Conservation (phyloP, 2,797 vertebrate species). For the Fundulus diaphanus region DNA sequence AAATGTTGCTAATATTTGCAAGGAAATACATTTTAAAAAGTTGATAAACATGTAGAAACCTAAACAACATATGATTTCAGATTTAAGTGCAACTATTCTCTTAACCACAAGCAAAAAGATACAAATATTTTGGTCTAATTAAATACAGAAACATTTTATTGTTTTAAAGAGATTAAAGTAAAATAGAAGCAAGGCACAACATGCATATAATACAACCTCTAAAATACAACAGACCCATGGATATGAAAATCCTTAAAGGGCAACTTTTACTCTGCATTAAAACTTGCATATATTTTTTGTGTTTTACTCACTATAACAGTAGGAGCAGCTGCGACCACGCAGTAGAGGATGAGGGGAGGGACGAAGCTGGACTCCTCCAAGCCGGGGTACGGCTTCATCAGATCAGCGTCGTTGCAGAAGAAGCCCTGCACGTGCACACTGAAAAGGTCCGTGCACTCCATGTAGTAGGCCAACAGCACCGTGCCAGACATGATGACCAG, state of each 20-base stretch:
- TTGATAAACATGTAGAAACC: too few species aligned
- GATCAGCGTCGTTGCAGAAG: conserved; percentile 96
- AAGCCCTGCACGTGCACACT: conserved; percentile 97
- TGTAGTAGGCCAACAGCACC: conserved; percentile 96
- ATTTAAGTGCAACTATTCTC: neutral
- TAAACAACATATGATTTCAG: neutral
- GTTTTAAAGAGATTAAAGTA: neutral
- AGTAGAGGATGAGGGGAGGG: conserved; percentile 94
- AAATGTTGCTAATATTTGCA: neutral
- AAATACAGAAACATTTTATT: neutral
- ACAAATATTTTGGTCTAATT: neutral
- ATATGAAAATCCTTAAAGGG: neutral
- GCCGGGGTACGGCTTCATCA: conserved; percentile 98
- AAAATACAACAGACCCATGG: neutral
- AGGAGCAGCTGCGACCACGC: conserved; percentile 92
- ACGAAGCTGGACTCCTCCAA: conserved; percentile 93
- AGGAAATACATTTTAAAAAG: neutral
- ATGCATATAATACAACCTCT: neutral
- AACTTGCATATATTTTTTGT: neutral
- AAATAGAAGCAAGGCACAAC: neutral
- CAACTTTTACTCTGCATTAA: neutral
- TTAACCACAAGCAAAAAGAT: neutral
- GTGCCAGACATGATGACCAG: conserved; percentile 98
- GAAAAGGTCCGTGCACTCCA: conserved; percentile 96
- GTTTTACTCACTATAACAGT: conserved; percentile 90